phyloP scores from a whole-genome alignment of 2,797 vertebrate genomes.

The Monodelphis domestica region DNA sequence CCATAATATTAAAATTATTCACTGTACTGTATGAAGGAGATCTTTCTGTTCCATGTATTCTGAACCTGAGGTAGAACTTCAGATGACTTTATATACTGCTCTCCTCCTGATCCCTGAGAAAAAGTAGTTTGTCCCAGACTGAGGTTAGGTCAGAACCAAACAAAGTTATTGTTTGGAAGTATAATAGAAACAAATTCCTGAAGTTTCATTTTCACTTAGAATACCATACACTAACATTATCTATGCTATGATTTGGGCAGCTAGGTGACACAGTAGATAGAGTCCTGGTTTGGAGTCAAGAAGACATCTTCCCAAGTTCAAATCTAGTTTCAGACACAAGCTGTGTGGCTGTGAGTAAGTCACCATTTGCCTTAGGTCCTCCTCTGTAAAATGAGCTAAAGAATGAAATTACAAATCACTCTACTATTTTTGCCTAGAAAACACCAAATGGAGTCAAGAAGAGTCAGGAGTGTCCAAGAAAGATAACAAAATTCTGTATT shows the following conservation, averaged over 20 bases:
- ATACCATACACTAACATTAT: background rate
- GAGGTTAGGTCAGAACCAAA: background rate
- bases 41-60: background rate
- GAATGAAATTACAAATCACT: background rate
- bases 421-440: background rate
- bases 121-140: background rate
- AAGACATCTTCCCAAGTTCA: no score
- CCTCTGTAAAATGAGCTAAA: background rate
- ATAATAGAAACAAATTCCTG: background rate
- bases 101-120: background rate
- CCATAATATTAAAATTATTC: background rate
- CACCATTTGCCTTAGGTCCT: background rate
- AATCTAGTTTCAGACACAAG: background rate
- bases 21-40: background rate
- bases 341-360: background rate
- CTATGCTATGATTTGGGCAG: no score
- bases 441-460: background rate
- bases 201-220: background rate
- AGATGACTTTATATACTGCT: background rate
- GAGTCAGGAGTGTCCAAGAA: background rate
- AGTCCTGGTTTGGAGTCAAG: background rate
- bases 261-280: background rate
- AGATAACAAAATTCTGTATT: background rate
- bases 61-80: background rate
- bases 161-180: background rate